phyloP scores from a whole-genome alignment of 2,888 invertebrate species.

The Auanema freiburgensis region DNA sequence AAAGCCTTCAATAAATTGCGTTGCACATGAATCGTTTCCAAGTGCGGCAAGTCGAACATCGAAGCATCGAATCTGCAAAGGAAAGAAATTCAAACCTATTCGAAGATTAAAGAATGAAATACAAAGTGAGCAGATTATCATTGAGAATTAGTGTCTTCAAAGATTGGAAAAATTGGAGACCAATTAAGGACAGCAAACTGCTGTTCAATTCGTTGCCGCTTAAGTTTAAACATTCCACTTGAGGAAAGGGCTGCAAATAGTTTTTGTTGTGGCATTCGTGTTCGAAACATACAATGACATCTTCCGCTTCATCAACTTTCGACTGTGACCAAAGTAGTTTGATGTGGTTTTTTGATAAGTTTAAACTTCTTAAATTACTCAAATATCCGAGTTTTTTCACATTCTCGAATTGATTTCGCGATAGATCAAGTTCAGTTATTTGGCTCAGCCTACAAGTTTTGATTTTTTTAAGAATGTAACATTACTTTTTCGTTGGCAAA shows the following conservation, averaged over 20 bases:
- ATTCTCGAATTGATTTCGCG: neutral
- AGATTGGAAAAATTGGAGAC: too few relatives aligned
- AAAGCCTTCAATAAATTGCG: conserved; percentile 9
- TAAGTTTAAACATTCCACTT: too few relatives aligned
- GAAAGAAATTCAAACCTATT: conserved; percentile 3
- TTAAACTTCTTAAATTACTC: too few relatives aligned
- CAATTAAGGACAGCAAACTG: too few relatives aligned
- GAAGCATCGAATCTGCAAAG: conserved; percentile 5
- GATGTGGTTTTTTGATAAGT: too few relatives aligned
- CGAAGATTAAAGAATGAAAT: conserved; percentile 1
- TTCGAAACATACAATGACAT: too few relatives aligned
- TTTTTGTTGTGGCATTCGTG: too few relatives aligned
- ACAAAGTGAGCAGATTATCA: neutral
- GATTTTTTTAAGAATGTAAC: neutral
- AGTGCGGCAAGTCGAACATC: conserved; percentile 2
- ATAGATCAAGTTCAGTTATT: neutral
- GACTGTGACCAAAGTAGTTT: too few relatives aligned
- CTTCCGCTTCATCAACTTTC: too few relatives aligned
- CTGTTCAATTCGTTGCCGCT: too few relatives aligned
- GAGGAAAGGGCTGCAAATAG: too few relatives aligned
- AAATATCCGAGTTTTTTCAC: neutral
- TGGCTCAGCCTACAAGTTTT: neutral
- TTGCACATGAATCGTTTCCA: conserved; percentile 12
- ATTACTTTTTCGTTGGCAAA: neutral
- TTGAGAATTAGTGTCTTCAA: neutral